Conservation (phyloP, 37 sponge, comb jelly and placozoan genomes). For the Cliona cf. orientalis region DNA sequence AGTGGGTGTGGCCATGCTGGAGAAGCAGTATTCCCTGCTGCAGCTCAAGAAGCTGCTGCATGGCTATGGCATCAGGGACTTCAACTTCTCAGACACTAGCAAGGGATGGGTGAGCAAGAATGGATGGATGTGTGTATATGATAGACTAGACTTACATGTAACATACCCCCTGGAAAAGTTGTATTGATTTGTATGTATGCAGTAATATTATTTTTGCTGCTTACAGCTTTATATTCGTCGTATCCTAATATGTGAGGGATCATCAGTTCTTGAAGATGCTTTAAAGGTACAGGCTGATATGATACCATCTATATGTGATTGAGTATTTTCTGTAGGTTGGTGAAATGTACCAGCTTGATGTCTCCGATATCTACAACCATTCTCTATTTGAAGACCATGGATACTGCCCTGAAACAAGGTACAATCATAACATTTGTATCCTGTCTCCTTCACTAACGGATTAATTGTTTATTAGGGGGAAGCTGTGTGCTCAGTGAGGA, state of each 20-base stretch:
- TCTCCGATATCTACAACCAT: conserved; percentile 31
- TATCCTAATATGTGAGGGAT: background rate
- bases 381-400: too few relatives aligned
- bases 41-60: conserved; percentile 59
- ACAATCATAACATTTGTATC: too few relatives aligned
- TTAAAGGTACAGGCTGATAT: conserved; percentile 29
- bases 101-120: conserved; percentile 45
- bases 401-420: too few relatives aligned
- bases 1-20: conserved; percentile 31
- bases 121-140: too few relatives aligned
- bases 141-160: too few relatives aligned
- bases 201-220: background rate
- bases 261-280: conserved; percentile 33
- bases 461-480: too few relatives aligned
- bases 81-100: conserved; percentile 45
- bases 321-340: too few relatives aligned
- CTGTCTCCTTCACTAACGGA: too few relatives aligned
- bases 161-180: too few relatives aligned
- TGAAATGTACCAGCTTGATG: conserved; percentile 42
- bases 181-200: too few relatives aligned
- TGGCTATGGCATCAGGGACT: conserved; percentile 58
- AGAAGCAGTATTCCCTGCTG: conserved; percentile 48
- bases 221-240: conserved; percentile 41
- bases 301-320: too few relatives aligned
- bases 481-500: too few relatives aligned